Base-by-base conservation (phyloP, 1,140 invertebrate species). In the Drosophila auraria region DNA sequence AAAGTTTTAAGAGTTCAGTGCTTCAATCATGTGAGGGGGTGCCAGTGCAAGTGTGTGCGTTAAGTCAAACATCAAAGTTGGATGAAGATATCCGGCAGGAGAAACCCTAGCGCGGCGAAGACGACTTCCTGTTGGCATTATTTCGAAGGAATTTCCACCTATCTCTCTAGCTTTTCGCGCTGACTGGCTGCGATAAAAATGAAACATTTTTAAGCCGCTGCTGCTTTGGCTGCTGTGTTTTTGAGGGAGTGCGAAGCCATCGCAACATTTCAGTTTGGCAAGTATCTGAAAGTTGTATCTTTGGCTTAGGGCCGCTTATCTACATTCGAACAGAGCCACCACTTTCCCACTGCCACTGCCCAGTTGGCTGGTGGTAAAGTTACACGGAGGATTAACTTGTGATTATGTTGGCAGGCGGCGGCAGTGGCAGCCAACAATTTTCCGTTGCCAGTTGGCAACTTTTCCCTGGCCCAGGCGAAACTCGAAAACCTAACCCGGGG, bases 351-450 rank as follows among this genome's bases (percentile, higher is more conserved):
- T 30, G 17, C 63, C 45, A 49, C 49, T 70, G 42, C 61, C 40
- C 50, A 71, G 53, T 68, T 69, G 27, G 64, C 68, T 81, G 77
- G 81, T 78, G 75, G 57, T 56, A 78, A 82, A 89, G 81, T 75
- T 89, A 82, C 81, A 89, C 70, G 79, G 72, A 78, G 87, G 80
- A 90, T 90, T 90, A 90, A 84, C 86, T 90, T 86, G 86, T 86
- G 86, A 83, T 87, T 87, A 87, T 87, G 77, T 75, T 80, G 84
- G 72, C 84, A 57, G 64, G 33, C 45, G 33, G 11, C 40, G 23
- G 23, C 66, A 59, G 9, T 42, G 65, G 20, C 65, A 61, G 47
- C 36, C 66, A 68, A 50, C 61, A 44, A 30, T 44, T 70, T 60
- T 56, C 47, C 58, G 40, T n/a, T 49, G 56, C 60, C 36, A 65